A percentile compares a stretch with the other conserved stretches of the same genome.
phyloP scores from a whole-genome alignment of 2,888 invertebrate species.

The Uloborus plumipes region DNA sequence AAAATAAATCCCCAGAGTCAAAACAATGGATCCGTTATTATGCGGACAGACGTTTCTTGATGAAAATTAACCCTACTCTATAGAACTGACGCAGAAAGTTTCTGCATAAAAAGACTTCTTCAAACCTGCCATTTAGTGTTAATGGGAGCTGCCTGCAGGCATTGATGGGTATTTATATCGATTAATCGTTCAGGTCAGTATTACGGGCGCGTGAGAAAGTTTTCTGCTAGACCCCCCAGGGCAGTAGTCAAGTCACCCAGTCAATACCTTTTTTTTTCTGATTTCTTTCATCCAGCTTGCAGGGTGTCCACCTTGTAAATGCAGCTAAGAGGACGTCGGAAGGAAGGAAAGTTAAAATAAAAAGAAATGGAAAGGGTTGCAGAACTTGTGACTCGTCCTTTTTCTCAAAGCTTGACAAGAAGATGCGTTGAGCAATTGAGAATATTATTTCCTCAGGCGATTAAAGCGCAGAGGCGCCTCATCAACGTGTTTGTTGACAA shows the following conservation, averaged over 20 bases:
- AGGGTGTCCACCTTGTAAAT: conserved; percentile 18
- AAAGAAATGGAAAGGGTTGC: conserved; percentile 6
- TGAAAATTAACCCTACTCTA: conserved; percentile 18
- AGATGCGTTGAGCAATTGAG: conserved; percentile 6
- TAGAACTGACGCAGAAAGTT: background rate
- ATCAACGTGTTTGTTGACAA: no score
- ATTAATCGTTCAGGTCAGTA: conserved; percentile 57
- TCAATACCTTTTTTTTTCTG: background rate
- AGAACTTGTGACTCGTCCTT: conserved; percentile 13
- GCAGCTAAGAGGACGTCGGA: background rate
- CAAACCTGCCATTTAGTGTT: conserved; percentile 52
- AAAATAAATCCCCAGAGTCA: background rate
- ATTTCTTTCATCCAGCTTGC: background rate
- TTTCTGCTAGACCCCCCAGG: conserved; percentile 23
- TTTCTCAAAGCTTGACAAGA: background rate
- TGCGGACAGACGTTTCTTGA: conserved; percentile 3
- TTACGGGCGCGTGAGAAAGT: conserved; percentile 57
- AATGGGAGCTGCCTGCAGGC: conserved; percentile 28
- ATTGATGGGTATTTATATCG: conserved; percentile 43
- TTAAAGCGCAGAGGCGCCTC: no score
- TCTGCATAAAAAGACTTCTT: conserved; percentile 50
- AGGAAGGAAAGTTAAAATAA: background rate
- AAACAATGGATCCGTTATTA: conserved; percentile 54
- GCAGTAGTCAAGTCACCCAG: conserved; percentile 36
- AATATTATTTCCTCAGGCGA: background rate